Conservation (phyloP, 2,888 invertebrate species). For the Dryocosmus kuriphilus region DNA sequence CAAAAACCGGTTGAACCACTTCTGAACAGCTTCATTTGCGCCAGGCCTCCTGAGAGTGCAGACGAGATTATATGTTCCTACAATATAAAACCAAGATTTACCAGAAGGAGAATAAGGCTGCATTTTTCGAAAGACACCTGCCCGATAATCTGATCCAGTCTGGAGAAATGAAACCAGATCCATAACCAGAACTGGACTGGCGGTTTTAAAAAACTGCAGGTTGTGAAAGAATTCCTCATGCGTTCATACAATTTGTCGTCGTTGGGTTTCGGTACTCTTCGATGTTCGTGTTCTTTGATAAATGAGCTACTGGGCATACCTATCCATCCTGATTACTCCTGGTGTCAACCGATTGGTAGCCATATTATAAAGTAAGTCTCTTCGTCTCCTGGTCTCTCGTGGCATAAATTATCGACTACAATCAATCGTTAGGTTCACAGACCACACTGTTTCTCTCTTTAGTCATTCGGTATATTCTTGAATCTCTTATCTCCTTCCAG, state of each 20-base stretch:
- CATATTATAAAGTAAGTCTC: constrained; percentile 46
- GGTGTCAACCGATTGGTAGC: not conserved
- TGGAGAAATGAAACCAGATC: not conserved
- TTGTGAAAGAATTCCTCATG: not conserved
- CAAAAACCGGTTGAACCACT: constrained; percentile 19
- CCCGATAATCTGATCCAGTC: not conserved
- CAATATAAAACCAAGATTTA: too few species aligned
- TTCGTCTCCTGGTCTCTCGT: too few species aligned
- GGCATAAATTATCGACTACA: constrained; percentile 55
- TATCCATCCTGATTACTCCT: not conserved
- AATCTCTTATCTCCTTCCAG: constrained; percentile 37
- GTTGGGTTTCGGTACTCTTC: not conserved
- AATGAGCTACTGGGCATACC: not conserved
- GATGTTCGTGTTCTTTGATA: constrained; percentile 1
- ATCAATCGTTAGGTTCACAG: constrained; percentile 52
- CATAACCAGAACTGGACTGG: not conserved
- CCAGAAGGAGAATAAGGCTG: not conserved
- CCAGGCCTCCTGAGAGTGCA: not conserved
- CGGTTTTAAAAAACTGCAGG: not conserved
- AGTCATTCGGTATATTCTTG: not conserved
- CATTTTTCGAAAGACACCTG: not conserved
- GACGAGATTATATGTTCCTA: not conserved
- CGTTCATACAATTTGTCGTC: not conserved
- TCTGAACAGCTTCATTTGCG: constrained; percentile 10
- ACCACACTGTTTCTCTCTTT: constrained; percentile 22